Conservation (phyloP, 2,888 invertebrate genomes). For the Rugalucina vietnamica region DNA sequence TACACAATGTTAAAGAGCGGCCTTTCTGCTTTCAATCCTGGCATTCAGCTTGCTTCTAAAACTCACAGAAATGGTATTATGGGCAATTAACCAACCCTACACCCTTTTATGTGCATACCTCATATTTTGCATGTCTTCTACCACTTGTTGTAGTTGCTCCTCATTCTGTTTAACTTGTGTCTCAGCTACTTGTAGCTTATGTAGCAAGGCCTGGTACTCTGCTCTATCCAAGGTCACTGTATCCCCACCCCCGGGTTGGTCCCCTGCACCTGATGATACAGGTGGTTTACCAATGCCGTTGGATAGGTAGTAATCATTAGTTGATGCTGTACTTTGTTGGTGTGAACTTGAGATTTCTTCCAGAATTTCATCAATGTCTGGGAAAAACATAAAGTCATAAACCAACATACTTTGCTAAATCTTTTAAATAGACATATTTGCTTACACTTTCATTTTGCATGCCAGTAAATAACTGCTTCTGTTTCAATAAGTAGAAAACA, state of each 20-base stretch:
- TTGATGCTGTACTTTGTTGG: not conserved
- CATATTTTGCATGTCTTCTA: constrained; percentile 70
- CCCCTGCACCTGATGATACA: not conserved
- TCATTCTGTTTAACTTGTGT: constrained; percentile 57
- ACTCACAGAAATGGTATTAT: no score
- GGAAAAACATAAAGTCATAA: no score
- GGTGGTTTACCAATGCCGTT: not conserved
- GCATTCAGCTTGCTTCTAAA: no score
- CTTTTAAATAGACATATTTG: no score
- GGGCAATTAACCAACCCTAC: no score
- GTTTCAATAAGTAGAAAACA: no score
- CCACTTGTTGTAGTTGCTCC: constrained; percentile 65
- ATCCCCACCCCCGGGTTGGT: not conserved
- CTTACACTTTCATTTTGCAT: no score
- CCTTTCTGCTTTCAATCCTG: no score
- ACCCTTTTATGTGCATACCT: no score
- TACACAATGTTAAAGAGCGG: no score
- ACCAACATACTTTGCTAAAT: no score
- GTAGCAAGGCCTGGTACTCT: constrained; percentile 58
- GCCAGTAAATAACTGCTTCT: no score
- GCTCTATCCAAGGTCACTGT: constrained; percentile 37
- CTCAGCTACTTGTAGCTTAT: constrained; percentile 86
- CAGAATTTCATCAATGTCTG: not conserved
- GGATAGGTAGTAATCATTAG: not conserved
- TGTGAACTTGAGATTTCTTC: not conserved